Base-by-base conservation (phyloP, 2,888 invertebrate species). In the Hirtodrosophila histrioides region DNA sequence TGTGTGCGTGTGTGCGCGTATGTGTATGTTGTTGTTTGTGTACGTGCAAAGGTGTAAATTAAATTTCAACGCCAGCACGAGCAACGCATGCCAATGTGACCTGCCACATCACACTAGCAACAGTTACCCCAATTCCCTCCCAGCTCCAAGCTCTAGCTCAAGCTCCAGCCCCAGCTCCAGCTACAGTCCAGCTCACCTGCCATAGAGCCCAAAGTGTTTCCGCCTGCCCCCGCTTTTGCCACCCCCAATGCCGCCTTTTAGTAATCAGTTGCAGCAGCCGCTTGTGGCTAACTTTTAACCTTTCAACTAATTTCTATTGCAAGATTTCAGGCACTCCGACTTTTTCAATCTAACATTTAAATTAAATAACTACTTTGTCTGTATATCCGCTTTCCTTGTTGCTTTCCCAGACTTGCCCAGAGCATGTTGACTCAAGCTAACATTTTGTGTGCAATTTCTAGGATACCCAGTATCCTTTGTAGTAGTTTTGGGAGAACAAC, bases 11-110 rank as follows among this genome's bases (percentile, higher is more conserved):
- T 46, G 54, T 48, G 49, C 41, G 39, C 44, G 39, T 58, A 33
- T 56, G 46, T 56, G 48, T 37, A 45, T 45, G 40, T 58, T 54
- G 73, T 44, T 75, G 70, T 58, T 79, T 70, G 72, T 65, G 69
- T 85, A 87, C 86, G 88, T 84, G 88, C 86, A 74, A 64, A 84
- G 86, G 83, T 84, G 88, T 85, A 84, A 87, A 84, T 84, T 87
- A 85, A 87, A 84, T 84, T 84, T 84, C 76, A 69, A 68, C 75
- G 69, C 64, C 71, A 69, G 37, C 77, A 62, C 75, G 67, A 66
- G 65, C 48, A 54, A 33, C 58, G 86, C 71, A 78, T 82, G 70
- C 69, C 74, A 84, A 85, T 76, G 65, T 24, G 35, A 43, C 35
- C 62, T 24, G 36, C 51, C n/a, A 31, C n/a, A 31, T 3, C 51